Percentiles rank a stretch among this genome's conserved stretches.
These are phyloP conservation scores for Meda fulgida DNA, from an alignment of 2,797 vertebrate species.

Conservation along the genomic window DNA sequence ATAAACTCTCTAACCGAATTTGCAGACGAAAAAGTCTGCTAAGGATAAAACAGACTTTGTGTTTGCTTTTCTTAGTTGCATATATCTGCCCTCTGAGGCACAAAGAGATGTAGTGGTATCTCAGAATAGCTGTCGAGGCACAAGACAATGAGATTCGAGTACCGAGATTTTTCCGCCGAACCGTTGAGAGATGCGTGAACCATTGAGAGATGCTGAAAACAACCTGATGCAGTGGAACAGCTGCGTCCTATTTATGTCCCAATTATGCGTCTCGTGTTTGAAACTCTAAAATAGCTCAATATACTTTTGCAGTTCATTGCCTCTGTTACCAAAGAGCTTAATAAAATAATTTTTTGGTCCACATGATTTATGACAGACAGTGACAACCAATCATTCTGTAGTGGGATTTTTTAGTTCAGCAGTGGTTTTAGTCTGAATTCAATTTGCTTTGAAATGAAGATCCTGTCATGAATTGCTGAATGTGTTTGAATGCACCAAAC, in stretches of 20 bases:
- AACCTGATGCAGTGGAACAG: conserved; percentile 31
- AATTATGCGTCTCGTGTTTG: conserved; percentile 30
- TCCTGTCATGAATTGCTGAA: not conserved
- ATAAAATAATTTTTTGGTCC: not conserved
- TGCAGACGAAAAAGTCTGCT: conserved; percentile 11
- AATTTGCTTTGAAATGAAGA: conserved; percentile 13
- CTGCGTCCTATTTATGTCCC: conserved; percentile 40
- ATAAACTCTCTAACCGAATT: conserved; percentile 20
- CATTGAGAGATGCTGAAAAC: conserved; percentile 2
- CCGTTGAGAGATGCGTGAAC: conserved; percentile 5
- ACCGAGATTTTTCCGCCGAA: not conserved
- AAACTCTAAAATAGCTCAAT: conserved; percentile 6
- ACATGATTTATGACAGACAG: not conserved
- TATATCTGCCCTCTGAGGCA: conserved; percentile 23
- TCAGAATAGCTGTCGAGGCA: conserved; percentile 35
- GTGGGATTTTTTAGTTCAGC: not conserved
- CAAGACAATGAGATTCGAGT: conserved; percentile 18
- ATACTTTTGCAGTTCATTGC: not conserved
- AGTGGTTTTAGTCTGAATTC: not conserved
- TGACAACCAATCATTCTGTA: not conserved
- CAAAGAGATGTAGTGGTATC: conserved; percentile 32
- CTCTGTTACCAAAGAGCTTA: not conserved
- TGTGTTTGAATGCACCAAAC: conserved; percentile 6
- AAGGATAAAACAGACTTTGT: conserved; percentile 25
- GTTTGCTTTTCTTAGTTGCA: conserved; percentile 26